Percentiles rank a stretch among this genome's conserved stretches.
Conservation (phyloP, 2,113 vertebrate genomes). For the Halcyon senegalensis region DNA sequence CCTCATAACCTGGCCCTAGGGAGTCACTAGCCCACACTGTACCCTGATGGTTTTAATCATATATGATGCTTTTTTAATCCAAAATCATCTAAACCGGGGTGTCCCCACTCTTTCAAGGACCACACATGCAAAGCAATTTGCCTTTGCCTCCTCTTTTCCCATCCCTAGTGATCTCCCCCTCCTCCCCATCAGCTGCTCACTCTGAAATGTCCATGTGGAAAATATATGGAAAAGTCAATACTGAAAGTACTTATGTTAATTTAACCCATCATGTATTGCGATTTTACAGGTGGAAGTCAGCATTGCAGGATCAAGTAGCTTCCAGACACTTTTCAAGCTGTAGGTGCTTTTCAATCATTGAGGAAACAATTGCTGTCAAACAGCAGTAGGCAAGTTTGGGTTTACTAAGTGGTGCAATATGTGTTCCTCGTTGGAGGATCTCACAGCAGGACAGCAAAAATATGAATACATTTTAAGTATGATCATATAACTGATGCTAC, state of each 20-base stretch:
- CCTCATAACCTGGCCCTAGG: fast-evolving
- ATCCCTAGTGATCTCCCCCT: fast-evolving
- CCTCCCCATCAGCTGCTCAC: background rate
- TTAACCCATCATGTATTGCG: background rate
- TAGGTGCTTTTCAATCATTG: background rate
- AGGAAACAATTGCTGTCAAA: background rate
- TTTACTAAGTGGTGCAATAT: background rate
- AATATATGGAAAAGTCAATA: background rate
- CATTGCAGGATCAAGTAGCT: background rate
- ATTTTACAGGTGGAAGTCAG: slow-evolving; percentile 11
- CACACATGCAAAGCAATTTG: background rate
- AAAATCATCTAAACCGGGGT: background rate
- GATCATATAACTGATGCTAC: slow-evolving; percentile 22
- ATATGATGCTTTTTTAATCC: background rate
- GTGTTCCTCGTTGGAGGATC: background rate
- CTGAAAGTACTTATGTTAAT: background rate
- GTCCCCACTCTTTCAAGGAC: background rate
- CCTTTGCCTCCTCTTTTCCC: background rate
- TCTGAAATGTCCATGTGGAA: background rate
- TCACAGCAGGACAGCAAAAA: background rate
- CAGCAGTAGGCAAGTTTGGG: background rate
- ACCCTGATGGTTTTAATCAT: background rate
- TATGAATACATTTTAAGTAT: slow-evolving; percentile 11
- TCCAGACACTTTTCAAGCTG: slow-evolving; percentile 6
- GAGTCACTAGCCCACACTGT: background rate